Evolutionary conservation across 2,888 invertebrate genomes (phyloP), one percentile per base, ranked within the genome.

Genomic region (Plusia festucae): DNA sequence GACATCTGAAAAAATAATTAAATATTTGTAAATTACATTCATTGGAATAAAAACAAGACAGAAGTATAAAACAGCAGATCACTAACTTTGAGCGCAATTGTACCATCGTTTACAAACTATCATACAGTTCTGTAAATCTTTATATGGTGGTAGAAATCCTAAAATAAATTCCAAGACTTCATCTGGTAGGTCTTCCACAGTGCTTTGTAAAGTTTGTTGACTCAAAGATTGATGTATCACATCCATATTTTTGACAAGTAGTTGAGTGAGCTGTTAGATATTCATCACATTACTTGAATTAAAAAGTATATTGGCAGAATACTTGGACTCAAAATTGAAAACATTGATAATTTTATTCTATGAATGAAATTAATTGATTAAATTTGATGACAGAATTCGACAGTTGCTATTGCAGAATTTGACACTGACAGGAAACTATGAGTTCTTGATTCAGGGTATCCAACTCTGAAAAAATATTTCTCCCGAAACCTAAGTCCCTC

Each of bases 91-190:
- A 61, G 98, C 97, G 85, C 98, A 97, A 82, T 96, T 95, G 88
- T 97, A 96, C 99, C 99, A 99, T 87, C 98, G 96, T 89, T 97
- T 97, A 83, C 97, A 98, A 49, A 99, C 99, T 71, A 96, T 92
- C 95, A 97, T 97, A 88, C 98, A 98, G 87, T 97, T 96, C 90
- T 98, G 97, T 79, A 99, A 94, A 94, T 99, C 99, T 88, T 97
- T 97, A 87, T 99, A 99, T 0, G 99, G 99, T 63, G 98, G 98
- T 77, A 99, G 93, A 87, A 98, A 96, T 78, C 97, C 96, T 76
- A 99, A 95, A 88, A 99, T 98, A 88, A 98, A 98, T 93, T 99
- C 99, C 80, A 99, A 93, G 65, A 99, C 97, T 96, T 99, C 99
- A 90, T 99, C 98, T 51, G 99, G 99, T 74, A 99, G 94, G 90